phyloP scores from a whole-genome alignment of 2,113 vertebrate genomes.

The Pyxicephalus adspersus region DNA sequence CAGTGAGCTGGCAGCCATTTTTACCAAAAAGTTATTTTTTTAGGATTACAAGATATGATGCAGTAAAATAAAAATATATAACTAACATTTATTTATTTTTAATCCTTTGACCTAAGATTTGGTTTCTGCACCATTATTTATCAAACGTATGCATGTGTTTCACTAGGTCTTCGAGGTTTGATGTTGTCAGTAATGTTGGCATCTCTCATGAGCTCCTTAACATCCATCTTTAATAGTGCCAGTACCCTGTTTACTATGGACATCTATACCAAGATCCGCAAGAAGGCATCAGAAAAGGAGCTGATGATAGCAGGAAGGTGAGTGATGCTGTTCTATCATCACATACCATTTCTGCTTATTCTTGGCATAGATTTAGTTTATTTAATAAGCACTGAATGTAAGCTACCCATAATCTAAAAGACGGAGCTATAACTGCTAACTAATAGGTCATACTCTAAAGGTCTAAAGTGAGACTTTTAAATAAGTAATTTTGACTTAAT shows the following conservation, averaged over 20 bases:
- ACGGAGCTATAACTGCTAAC: no score
- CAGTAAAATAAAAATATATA: neutral
- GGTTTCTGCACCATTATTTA: neutral
- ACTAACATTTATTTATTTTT: neutral
- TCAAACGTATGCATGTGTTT: neutral
- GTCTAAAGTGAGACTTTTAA: no score
- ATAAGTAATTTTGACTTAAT: no score
- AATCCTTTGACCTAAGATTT: neutral
- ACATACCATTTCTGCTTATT: neutral
- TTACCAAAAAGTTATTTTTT: no score
- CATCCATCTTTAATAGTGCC: slow-evolving; percentile 96
- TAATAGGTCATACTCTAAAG: no score
- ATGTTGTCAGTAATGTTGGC: slow-evolving; percentile 97
- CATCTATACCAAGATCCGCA: slow-evolving; percentile 87
- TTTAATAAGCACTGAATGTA: no score
- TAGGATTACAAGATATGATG: neutral
- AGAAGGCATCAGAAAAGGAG: slow-evolving; percentile 78
- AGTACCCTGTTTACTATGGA: slow-evolving; percentile 97
- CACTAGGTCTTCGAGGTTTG: slow-evolving; percentile 86
- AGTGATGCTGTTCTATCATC: neutral
- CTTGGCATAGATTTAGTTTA: neutral
- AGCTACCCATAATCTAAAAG: no score
- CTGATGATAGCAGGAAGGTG: slow-evolving; percentile 93
- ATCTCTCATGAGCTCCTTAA: slow-evolving; percentile 96
- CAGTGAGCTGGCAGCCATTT: no score